Conservation (phyloP, 2,888 invertebrate species). For the Drosophila falleni region DNA sequence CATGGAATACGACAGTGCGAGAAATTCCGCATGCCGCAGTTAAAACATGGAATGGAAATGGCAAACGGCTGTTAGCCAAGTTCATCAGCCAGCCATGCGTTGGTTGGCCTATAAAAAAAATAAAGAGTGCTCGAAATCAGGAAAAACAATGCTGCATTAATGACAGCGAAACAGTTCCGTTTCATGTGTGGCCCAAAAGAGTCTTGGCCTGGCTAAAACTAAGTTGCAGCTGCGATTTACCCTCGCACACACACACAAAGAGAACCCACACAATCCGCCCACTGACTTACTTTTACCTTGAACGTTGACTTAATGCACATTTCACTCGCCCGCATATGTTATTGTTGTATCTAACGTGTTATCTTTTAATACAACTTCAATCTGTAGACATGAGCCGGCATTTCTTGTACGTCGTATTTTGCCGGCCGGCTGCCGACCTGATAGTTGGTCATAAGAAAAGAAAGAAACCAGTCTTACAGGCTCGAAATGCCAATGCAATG, state of each 20-base stretch:
- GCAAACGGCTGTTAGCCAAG: slow-evolving; percentile 39
- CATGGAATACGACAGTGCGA: slow-evolving; percentile 58
- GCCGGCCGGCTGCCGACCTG: slow-evolving; percentile 65
- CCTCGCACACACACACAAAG: slow-evolving; percentile 30
- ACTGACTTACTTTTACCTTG: slow-evolving; percentile 74
- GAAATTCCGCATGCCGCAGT: slow-evolving; percentile 63
- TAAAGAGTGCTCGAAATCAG: slow-evolving; percentile 28
- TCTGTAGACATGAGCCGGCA: slow-evolving; percentile 70
- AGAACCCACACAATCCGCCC: slow-evolving; percentile 60
- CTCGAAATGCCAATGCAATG: slow-evolving; percentile 34
- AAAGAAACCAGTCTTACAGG: slow-evolving; percentile 64
- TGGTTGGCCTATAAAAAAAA: slow-evolving; percentile 63
- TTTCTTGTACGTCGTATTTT: slow-evolving; percentile 48
- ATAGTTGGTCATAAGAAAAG: slow-evolving; percentile 17
- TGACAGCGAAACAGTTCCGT: slow-evolving; percentile 67
- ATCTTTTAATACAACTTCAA: slow-evolving; percentile 75
- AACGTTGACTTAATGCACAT: slow-evolving; percentile 63
- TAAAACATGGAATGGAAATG: slow-evolving; percentile 33
- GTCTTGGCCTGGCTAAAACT: slow-evolving; percentile 22
- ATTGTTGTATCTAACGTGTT: slow-evolving; percentile 64
- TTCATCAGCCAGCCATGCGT: slow-evolving; percentile 49
- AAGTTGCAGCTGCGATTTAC: slow-evolving; percentile 52
- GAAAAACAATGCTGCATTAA: slow-evolving; percentile 67
- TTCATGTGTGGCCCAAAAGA: slow-evolving; percentile 58
- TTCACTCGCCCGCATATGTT: slow-evolving; percentile 24